A percentile compares a stretch with the other conserved stretches of the same genome.
Conservation (phyloP, 2,888 invertebrate genomes). For the Sarcophaga rosellei region DNA sequence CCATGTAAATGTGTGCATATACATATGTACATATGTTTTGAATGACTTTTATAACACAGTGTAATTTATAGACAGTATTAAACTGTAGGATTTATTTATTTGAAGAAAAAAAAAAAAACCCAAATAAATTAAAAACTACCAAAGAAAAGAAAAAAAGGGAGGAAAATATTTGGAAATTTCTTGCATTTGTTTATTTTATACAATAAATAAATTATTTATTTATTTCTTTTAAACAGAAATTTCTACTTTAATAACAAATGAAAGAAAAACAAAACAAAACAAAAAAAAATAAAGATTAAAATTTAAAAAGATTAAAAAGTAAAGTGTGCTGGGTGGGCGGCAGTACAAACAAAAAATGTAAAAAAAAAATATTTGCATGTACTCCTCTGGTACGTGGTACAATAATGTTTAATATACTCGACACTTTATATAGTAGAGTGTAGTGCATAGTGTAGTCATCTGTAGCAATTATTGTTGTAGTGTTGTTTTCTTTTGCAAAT, state of each 20-base stretch:
- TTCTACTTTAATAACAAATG: too few species aligned
- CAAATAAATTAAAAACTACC: neutral
- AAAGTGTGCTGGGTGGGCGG: too few species aligned
- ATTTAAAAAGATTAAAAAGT: too few species aligned
- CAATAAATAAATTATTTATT: neutral
- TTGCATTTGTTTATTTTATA: neutral
- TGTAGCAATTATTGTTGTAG: neutral
- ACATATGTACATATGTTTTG: too few species aligned
- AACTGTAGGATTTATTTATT: neutral
- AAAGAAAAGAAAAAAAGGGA: too few species aligned
- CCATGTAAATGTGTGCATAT: too few species aligned
- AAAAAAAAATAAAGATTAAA: neutral
- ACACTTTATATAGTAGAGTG: neutral
- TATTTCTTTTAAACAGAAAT: neutral
- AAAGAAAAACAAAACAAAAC: neutral
- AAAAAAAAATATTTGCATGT: too few species aligned
- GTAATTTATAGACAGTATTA: too few species aligned
- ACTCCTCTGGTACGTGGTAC: too few species aligned
- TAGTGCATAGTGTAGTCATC: neutral
- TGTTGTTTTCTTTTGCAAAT: neutral
- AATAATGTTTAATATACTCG: too few species aligned
- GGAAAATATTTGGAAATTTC: neutral
- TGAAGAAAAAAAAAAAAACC: neutral
- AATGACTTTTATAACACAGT: too few species aligned
- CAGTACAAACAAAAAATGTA: too few species aligned